Base-by-base conservation (phyloP, 2,113 vertebrate species). In the Heterocephalus glaber region DNA sequence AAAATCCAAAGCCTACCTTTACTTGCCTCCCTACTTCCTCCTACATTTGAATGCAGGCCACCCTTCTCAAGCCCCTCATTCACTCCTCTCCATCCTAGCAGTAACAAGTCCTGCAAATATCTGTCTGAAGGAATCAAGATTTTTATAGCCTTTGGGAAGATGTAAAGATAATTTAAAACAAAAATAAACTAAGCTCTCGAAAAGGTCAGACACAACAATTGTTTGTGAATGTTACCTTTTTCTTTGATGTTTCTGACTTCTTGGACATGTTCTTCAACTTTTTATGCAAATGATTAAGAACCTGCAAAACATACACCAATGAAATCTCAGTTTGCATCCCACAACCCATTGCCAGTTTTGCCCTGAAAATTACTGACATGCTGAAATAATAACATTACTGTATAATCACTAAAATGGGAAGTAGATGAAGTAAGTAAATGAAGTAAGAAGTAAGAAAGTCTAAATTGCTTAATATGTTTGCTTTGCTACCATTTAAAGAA, bases 211-310 rank as follows among this genome's bases (percentile, higher is more conserved):
- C 0, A 22, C 1, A 2, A 35, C 5, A 12, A 2, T 7, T 1
- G 9, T 22, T 0, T 49, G 20, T 1, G 30, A 54, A 10, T 17
- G 38, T 93, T 99, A 99, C 99, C 99, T 99, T 99, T 98, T 99
- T 99, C 98, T 99, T 99, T 38, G 99, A 99, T 2, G 98, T 99
- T 98, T 99, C 99, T 88, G 99, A 99, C 98, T 99, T 99, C 99
- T 99, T 99, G 85, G 99, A 99, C 98, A 99, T 99, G 94, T 99
- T 99, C 98, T 99, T 99, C 95, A 99, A 97, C 92, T 99, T 99
- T 98, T 99, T 99, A 96, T 99, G 99, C 96, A 99, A 98, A 97
- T 99, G 99, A 97, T 99, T 99, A 97, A 99, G 99, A 95, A 99
- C 99, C 99, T 99, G 98, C 80, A 98, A 98, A 97, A 93, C 84